Percentiles rank a stretch among this genome's conserved stretches.
Evolutionary conservation across 37 sponge, comb jelly and placozoan genomes (phyloP).

Genomic region (Halichondria panicea): DNA sequence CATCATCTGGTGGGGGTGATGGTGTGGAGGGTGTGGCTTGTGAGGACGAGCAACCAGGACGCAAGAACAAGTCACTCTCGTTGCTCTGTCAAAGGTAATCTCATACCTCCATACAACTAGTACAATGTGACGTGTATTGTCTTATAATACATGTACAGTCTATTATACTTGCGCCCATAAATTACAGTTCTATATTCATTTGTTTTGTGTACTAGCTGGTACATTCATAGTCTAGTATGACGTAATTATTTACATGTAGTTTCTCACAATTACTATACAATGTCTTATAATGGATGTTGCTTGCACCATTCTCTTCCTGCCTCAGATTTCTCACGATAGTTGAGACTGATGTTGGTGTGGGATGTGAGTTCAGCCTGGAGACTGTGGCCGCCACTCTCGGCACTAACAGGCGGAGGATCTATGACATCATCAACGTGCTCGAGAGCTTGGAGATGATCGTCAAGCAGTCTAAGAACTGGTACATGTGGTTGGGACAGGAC

Average conservation of each 20-base stretch:
- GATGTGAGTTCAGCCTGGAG: conserved; percentile 70
- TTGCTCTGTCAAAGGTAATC: conserved; percentile 62
- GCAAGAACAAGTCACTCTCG: conserved; percentile 75
- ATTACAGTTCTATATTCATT: background rate
- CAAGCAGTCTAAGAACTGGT: conserved; percentile 86
- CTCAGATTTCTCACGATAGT: conserved; percentile 68
- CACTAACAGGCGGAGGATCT: conserved; percentile 84
- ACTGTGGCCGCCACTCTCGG: conserved; percentile 55
- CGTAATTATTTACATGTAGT: background rate
- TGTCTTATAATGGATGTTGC: background rate
- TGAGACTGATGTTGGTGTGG: conserved; percentile 60
- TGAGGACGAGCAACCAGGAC: conserved; percentile 14
- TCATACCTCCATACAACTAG: background rate
- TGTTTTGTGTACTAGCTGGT: background rate
- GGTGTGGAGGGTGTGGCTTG: conserved; percentile 5
- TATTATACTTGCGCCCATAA: background rate
- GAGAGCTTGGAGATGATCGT: conserved; percentile 86
- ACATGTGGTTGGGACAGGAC: conserved; percentile 73
- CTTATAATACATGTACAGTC: conserved; percentile 2
- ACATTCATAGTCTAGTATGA: too few relatives aligned
- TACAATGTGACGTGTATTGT: background rate
- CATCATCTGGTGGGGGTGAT: background rate
- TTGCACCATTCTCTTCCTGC: background rate
- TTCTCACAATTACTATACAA: too few relatives aligned
- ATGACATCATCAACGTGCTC: conserved; percentile 92